phyloP scores from a whole-genome alignment of 2,888 invertebrate species.

The Agrochola lota region DNA sequence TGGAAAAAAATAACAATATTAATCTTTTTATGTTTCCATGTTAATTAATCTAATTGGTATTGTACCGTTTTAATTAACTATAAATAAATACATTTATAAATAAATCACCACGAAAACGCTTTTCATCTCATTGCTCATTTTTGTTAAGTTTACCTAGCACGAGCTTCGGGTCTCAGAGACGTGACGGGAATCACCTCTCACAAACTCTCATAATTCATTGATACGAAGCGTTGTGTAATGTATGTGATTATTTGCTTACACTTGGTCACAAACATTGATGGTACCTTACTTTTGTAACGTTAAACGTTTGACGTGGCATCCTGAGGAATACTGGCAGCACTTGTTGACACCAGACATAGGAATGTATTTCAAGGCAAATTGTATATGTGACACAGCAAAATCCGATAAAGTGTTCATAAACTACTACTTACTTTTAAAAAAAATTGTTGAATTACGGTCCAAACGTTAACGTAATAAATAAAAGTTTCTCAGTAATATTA shows the following conservation, averaged over 20 bases:
- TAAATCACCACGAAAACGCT: too few relatives aligned
- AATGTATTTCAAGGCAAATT: not conserved
- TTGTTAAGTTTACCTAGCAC: not conserved
- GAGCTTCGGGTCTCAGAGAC: not conserved
- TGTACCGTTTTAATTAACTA: too few relatives aligned
- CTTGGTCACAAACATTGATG: not conserved
- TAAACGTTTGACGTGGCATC: not conserved
- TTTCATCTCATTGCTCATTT: too few relatives aligned
- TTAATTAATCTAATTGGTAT: too few relatives aligned
- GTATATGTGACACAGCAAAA: not conserved
- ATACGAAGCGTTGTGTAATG: not conserved
- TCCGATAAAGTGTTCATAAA: not conserved
- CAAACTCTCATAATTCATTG: not conserved
- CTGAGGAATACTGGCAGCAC: not conserved
- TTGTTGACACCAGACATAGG: too few relatives aligned
- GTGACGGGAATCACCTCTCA: not conserved
- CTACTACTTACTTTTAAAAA: not conserved
- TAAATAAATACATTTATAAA: too few relatives aligned
- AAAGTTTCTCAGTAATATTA: too few relatives aligned
- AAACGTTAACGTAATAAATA: constrained; percentile 13
- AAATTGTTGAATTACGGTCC: not conserved
- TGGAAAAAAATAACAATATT: too few relatives aligned
- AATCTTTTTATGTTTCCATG: too few relatives aligned
- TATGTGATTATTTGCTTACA: not conserved
- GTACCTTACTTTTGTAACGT: not conserved